Base-by-base conservation (phyloP, 2,888 invertebrate species). In the Cryptophagus acutangulus region DNA sequence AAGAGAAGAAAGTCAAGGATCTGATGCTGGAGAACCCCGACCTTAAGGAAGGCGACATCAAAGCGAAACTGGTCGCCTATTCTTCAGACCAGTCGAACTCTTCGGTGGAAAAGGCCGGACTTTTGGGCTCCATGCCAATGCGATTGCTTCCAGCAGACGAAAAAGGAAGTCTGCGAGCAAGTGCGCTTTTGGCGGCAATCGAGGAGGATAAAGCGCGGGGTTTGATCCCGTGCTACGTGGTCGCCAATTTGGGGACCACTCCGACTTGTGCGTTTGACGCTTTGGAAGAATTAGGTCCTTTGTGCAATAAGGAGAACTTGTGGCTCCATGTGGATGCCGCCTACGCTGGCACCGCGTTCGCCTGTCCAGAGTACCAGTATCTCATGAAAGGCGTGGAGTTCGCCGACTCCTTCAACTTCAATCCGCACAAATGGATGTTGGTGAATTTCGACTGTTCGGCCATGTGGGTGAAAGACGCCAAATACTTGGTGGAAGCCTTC, bases 281-380 rank as follows among this genome's bases (percentile, higher is more conserved):
- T 49, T 70, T 97, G n/a, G 73, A 78, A 17, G 88, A 91, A 65
- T 65, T 97, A 26, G 93, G 91, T 0, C 81, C 82, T 4, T 76
- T 96, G 20, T 94, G 95, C 60, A 73, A 80, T 29, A 70, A 78
- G 55, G 74, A 81, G 51, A 71, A 79, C 17, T 69, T 95, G 1
- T 97, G 96, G 96, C 71, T 95, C 10, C 97, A 97, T 63, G 81
- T 96, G 1, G 97, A 97, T 62, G 96, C 95, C 1, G 96, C 96
- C 0, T 99, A 97, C 65, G 96, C 96, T 1, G 89, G 96, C 1
- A 81, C 87, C 3, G 91, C 92, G 1, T 86, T 96, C 58, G 79
- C 89, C 35, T 90, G 96, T 58, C 93, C 94, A 0, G 97, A 97
- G 70, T 91, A 84, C 66, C 79, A 87, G 37, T 74, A 85, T 30